These are phyloP conservation scores for Mormoops blainvillei DNA, from an alignment of 2,113 vertebrate genomes.

Conservation along the genomic window DNA sequence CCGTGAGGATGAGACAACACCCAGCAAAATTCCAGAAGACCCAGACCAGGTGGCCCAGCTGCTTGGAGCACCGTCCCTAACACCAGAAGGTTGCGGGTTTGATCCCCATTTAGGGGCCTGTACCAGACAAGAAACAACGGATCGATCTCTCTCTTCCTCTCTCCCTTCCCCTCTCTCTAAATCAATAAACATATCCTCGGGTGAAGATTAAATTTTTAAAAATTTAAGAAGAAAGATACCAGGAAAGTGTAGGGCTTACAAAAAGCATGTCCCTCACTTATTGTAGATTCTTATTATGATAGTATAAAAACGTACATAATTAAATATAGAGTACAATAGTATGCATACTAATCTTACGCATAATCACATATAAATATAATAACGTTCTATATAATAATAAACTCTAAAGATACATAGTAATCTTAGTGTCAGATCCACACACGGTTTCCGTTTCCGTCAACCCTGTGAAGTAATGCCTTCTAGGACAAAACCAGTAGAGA, in stretches of 20 bases:
- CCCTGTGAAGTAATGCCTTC: too few species aligned
- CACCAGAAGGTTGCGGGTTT: too few species aligned
- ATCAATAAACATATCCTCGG: too few species aligned
- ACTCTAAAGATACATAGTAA: too few species aligned
- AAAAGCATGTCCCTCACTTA: neutral
- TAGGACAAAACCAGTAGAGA: neutral
- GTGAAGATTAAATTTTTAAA: neutral
- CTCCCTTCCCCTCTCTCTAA: too few species aligned
- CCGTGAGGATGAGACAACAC: neutral
- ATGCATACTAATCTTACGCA: accelerated
- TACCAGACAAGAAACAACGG: too few species aligned
- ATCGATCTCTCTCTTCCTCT: too few species aligned
- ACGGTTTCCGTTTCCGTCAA: accelerated
- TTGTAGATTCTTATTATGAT: neutral
- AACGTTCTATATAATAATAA: neutral
- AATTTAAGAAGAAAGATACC: neutral
- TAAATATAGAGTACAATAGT: neutral
- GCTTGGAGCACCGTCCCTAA: too few species aligned
- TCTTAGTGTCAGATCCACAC: too few species aligned
- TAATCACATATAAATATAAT: too few species aligned
- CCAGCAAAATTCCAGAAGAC: neutral
- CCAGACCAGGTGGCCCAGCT: too few species aligned
- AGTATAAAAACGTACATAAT: neutral
- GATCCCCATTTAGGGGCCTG: too few species aligned
- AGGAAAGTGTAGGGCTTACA: neutral